Base-by-base conservation (phyloP, 2,797 vertebrate genomes). In the Sebastes melanostomus region DNA sequence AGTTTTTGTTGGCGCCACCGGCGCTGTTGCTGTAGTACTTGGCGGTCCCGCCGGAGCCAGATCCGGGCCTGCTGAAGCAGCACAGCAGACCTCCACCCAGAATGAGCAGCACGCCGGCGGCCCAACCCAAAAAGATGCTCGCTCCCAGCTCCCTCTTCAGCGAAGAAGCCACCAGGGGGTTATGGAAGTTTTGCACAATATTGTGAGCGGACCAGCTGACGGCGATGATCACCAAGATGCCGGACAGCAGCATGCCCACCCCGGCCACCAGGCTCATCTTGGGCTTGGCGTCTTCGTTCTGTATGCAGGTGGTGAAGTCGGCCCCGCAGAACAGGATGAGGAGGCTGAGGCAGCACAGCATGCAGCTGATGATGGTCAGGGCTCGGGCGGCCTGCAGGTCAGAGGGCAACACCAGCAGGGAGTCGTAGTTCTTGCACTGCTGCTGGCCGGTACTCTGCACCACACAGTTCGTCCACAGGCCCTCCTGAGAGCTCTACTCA, bases 371-470 rank as follows among this genome's bases (percentile, higher is more conserved):
- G 89, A 96, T 92, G 86, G 86, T 92, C 95, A 96, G 81, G 84
- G 95, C 96, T 0, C 96, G 95, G 38, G 95, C 87, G 0, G 95
- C 95, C 88, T 96, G 96, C 4, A 95, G 84, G 66, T 95, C 94
- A 1, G 93, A 75, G 27, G 86, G 0, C 82, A 96, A 58, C 29
- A 83, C 83, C 75, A 96, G 90, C 80, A 96, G 29, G 9, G 95
- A 96, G 1, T 96, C 95, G n/a, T 94, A 96, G 60, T 27, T 78
- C 89, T 96, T 96, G 77, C 96, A 96, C 91, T 96, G 96, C 90
- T 95, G 94, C 93, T 96, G 96, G 2, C 96, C 95, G 0, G 96
- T 96, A 42, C 96, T 96, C 95, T 96, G 96, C 24, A 88, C 77
- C 82, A 95, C 94, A 7, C 96, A 96, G 60, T 5, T 36, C 84